These are phyloP conservation scores for Stenotaenia linearis DNA, from an alignment of 2,888 invertebrate species.

Conservation along the genomic window DNA sequence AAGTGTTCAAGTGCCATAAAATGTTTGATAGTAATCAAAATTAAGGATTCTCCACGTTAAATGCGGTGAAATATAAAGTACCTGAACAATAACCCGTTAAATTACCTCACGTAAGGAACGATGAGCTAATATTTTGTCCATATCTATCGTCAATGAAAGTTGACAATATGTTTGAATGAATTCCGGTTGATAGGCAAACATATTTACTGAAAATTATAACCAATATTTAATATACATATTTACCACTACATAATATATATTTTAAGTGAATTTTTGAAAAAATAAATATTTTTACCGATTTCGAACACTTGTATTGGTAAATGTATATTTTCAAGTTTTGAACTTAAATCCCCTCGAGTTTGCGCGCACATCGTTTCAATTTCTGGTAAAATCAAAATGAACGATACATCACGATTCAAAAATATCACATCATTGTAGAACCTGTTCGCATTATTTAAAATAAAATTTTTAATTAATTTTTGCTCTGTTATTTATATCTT, in stretches of 20 bases:
- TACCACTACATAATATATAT: no score
- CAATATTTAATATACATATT: neutral
- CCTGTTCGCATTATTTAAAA: neutral
- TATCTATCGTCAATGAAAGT: slow-evolving; percentile 85
- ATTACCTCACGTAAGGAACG: slow-evolving; percentile 78
- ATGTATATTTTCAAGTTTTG: slow-evolving; percentile 77
- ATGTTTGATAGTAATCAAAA: no score
- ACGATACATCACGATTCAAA: slow-evolving; percentile 80
- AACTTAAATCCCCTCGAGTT: slow-evolving; percentile 76
- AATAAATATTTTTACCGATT: slow-evolving; percentile 50
- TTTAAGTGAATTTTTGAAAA: neutral
- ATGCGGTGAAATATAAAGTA: no score
- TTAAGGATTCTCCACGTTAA: no score
- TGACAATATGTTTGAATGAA: slow-evolving; percentile 87
- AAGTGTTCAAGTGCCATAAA: no score
- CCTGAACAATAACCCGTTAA: neutral
- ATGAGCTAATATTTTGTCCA: slow-evolving; percentile 84
- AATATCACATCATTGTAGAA: slow-evolving; percentile 83
- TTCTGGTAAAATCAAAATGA: slow-evolving; percentile 86
- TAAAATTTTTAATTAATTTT: neutral
- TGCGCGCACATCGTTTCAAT: slow-evolving; percentile 83
- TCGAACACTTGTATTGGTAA: slow-evolving; percentile 78
- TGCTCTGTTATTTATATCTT: no score
- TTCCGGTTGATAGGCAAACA: slow-evolving; percentile 85
- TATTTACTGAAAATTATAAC: slow-evolving; percentile 78